Evolutionary conservation across 92 coral and sea anemone species (phyloP), one percentile per base, ranked within the genome.

Genomic region (Paragorgia papillata): DNA sequence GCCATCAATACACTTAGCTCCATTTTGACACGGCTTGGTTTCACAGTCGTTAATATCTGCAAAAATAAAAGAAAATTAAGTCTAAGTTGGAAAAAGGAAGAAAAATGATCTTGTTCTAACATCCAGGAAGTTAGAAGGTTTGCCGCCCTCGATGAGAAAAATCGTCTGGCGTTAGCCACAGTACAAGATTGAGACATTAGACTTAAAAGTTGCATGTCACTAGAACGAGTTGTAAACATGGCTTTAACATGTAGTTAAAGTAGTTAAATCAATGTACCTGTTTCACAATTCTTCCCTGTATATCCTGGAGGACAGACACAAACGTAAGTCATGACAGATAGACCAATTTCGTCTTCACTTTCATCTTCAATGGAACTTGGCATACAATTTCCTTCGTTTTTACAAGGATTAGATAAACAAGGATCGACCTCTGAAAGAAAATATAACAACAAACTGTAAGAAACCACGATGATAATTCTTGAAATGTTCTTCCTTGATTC

Each of bases 271-370:
- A n/a, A n/a, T n/a, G n/a, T 71, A 71, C 78, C 78, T 53, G 53
- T 71, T 40, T 71, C 78, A 17, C 78, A 71, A 41, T 71, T 44
- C 19, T 51, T 54, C 30, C 78, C 78, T 33, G 78, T 71, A 27
- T 12, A 71, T 34, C 78, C 64, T 31, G 78, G 44, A 18, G 78
- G 78, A 33, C 78, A 71, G 29, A 71, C 33, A 55, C 78, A 71
- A 28, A 54, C 41, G 43, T 30, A 71, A 9, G 40, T 0, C 18
- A 21, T 9, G 53, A 33, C 20, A 2, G 63, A 19, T 14, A 20
- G 51, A 71, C 58, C 64, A 24, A 50, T 54, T 17, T 27, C n/a
- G 26, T 53, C 30, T 29, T 31, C 26, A 17, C 78, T 53, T 54
- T 71, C 78, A 55, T 71, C 78, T 55, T 71, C 78, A 2, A 71